These are phyloP conservation scores for Cherax destructor DNA, from an alignment of 1,140 invertebrate species.

Conservation along the genomic window DNA sequence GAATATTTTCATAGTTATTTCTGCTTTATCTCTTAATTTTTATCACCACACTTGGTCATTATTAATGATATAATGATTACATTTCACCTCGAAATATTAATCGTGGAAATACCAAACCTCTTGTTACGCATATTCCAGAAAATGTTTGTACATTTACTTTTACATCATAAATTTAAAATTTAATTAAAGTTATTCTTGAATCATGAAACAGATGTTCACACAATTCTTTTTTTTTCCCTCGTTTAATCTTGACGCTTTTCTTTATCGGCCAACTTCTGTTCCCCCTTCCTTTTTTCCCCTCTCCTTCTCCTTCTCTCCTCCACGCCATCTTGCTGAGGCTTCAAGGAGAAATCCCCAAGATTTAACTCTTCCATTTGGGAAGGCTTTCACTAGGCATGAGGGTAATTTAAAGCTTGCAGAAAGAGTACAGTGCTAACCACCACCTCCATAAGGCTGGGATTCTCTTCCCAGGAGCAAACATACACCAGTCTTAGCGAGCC, in stretches of 20 bases:
- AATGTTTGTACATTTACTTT: too few species aligned
- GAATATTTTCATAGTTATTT: too few species aligned
- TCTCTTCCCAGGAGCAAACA: not conserved
- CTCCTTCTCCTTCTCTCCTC: slow-evolving; percentile 25
- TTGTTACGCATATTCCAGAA: too few species aligned
- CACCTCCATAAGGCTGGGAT: slow-evolving; percentile 42
- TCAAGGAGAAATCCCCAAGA: slow-evolving; percentile 67
- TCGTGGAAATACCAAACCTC: too few species aligned
- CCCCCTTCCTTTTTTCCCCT: slow-evolving; percentile 2
- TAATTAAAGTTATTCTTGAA: too few species aligned
- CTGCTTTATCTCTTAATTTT: too few species aligned
- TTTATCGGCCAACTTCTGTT: slow-evolving; percentile 8
- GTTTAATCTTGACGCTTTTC: not conserved
- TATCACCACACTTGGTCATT: too few species aligned
- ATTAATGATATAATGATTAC: too few species aligned
- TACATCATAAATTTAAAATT: too few species aligned
- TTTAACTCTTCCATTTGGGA: slow-evolving; percentile 70
- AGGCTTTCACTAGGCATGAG: slow-evolving; percentile 66
- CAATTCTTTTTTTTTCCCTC: too few species aligned
- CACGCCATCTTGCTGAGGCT: slow-evolving; percentile 36
- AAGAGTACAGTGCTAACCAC: slow-evolving; percentile 36
- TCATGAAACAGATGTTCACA: too few species aligned
- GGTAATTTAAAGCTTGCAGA: slow-evolving; percentile 65
- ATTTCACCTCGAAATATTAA: too few species aligned
- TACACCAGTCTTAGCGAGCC: slow-evolving; percentile 16